Conservation (phyloP, 2,888 invertebrate genomes). For the Drosophila setosimentum region DNA sequence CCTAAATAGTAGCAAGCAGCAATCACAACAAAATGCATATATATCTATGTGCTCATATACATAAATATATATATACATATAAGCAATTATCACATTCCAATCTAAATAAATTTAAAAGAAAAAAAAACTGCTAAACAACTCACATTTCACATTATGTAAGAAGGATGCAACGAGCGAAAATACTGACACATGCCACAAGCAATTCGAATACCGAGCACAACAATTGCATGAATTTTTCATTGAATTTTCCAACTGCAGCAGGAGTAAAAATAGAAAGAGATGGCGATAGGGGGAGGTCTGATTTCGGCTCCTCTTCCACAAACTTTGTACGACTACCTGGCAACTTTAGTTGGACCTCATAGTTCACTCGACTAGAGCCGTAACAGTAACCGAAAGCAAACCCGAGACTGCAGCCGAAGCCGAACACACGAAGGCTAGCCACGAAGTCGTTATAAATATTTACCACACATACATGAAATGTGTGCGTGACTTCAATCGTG, state of each 20-base stretch:
- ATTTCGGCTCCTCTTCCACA: background rate
- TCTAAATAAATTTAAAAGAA: background rate
- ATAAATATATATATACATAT: background rate
- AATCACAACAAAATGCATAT: background rate
- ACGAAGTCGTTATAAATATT: background rate
- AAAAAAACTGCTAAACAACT: background rate
- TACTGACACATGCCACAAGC: background rate
- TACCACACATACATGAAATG: background rate
- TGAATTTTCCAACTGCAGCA: background rate
- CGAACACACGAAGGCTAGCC: conserved; percentile 16
- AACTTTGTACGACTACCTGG: conserved; percentile 24
- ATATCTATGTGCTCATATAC: background rate
- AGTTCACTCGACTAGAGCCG: background rate
- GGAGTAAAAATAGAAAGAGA: background rate
- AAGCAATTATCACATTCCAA: conserved; percentile 9
- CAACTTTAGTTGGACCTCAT: conserved; percentile 1
- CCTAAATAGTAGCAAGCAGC: conserved; percentile 4
- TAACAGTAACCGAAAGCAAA: conserved; percentile 16
- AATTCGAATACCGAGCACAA: background rate
- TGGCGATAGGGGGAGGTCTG: background rate
- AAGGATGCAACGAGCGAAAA: background rate
- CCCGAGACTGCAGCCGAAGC: too few relatives aligned
- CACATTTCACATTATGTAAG: background rate
- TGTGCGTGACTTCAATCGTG: conserved; percentile 1
- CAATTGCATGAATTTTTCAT: background rate